These are phyloP conservation scores for Hypomecis punctinalis DNA, from an alignment of 2,888 invertebrate species.

Conservation along the genomic window DNA sequence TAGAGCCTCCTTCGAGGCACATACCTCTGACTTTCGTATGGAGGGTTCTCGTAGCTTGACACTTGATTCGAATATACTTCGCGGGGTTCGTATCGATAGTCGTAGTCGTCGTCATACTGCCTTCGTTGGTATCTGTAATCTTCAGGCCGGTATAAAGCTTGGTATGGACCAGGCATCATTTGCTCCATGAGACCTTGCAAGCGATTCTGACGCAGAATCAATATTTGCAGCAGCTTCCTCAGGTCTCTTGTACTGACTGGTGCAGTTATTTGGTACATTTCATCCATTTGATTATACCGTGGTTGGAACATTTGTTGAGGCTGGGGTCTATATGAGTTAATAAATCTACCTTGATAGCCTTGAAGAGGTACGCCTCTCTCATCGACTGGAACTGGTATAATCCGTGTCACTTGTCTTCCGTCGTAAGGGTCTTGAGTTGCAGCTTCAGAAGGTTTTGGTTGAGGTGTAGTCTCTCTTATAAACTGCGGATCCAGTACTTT, in stretches of 20 bases:
- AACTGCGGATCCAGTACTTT: conserved; percentile 79
- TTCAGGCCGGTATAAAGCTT: conserved; percentile 61
- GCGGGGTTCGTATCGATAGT: conserved; percentile 66
- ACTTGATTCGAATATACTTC: conserved; percentile 73
- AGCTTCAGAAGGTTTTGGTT: conserved; percentile 64
- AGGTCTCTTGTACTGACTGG: conserved; percentile 90
- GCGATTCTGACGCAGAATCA: conserved; percentile 87
- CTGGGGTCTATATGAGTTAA: conserved; percentile 68
- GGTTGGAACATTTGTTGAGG: conserved; percentile 54
- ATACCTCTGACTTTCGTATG: conserved; percentile 79
- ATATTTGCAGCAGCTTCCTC: conserved; percentile 87
- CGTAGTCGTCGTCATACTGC: conserved; percentile 76
- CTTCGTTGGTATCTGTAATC: conserved; percentile 69
- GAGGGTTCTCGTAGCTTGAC: conserved; percentile 60
- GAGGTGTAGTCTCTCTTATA: conserved; percentile 64
- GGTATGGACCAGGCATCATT: conserved; percentile 68
- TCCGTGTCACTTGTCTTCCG: conserved; percentile 69
- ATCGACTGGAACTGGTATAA: conserved; percentile 78
- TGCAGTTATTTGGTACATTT: conserved; percentile 86
- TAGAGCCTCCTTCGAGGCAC: conserved; percentile 72
- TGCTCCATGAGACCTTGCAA: conserved; percentile 84
- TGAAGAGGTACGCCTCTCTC: conserved; percentile 76
- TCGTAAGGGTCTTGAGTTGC: conserved; percentile 70
- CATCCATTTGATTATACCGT: conserved; percentile 80
- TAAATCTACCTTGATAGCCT: conserved; percentile 72